Evolutionary conservation across 2,797 vertebrate genomes (phyloP).

Genomic region (Carcharodon carcharias): DNA sequence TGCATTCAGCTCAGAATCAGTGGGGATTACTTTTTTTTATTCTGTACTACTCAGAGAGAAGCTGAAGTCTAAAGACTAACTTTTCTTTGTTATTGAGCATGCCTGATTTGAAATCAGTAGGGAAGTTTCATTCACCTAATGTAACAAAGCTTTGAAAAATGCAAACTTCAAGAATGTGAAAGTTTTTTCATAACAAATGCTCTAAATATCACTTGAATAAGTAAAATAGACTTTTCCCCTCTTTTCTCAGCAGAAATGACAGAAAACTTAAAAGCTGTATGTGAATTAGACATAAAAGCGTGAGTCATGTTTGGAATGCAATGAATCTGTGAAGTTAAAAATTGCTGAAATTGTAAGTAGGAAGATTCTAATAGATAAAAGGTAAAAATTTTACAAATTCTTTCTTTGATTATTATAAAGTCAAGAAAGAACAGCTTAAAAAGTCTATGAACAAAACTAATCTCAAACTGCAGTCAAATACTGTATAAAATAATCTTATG

Average conservation of each 20-base stretch:
- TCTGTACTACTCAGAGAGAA: conserved; percentile 49
- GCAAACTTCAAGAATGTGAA: not conserved
- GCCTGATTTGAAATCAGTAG: conserved; percentile 47
- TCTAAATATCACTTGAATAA: not conserved
- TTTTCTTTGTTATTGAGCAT: conserved; percentile 55
- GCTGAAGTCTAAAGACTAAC: conserved; percentile 53
- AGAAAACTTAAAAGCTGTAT: not conserved
- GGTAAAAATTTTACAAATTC: not conserved
- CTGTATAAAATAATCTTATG: not conserved
- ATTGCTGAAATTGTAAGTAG: not conserved
- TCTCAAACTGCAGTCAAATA: not conserved
- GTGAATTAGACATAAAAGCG: not conserved
- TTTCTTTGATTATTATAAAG: not conserved
- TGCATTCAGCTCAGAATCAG: conserved; percentile 53
- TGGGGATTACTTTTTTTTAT: conserved; percentile 47
- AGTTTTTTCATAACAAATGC: not conserved
- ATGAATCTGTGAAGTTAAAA: conserved; percentile 3
- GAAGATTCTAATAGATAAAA: not conserved
- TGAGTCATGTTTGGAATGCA: conserved; percentile 3
- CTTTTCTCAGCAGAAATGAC: not conserved
- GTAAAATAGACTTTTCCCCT: not conserved
- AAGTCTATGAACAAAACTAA: not conserved
- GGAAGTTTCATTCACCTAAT: conserved; percentile 37
- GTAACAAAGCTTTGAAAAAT: conserved; percentile 34
- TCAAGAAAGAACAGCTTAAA: not conserved